Evolutionary conservation across 2,113 vertebrate genomes (phyloP), one percentile per base, ranked within the genome.

Genomic region (Psephotus haematonotus): DNA sequence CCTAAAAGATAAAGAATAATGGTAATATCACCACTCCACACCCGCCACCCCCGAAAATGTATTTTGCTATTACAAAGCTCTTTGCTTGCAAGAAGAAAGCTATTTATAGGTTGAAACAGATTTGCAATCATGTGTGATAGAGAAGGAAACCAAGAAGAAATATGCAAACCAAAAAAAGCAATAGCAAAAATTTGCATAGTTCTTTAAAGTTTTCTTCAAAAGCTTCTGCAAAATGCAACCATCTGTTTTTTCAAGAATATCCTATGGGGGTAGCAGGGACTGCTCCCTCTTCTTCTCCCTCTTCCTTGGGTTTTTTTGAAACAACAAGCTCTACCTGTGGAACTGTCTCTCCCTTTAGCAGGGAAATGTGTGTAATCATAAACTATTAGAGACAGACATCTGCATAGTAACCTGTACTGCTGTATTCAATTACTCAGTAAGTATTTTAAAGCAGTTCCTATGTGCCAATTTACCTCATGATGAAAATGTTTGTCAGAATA

Each of bases 101-200:
- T 95, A 91, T 97, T 97, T 89, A 88, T 97, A 93, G 78, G n/a
- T 70, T 85, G 72, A 97, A 96, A 95, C 83, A 97, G 97, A 96
- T 95, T 97, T 93, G 77, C 62, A 97, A 91, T 97, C 88, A 82
- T 92, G 37, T 90, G 72, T 95, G 90, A 86, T 94, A 41, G 67
- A 96, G 93, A 97, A 89, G 88, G 50, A 96, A 93, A 96, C 91
- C 65, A 81, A 93, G 86, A 88, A 93, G 78, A 96, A 96, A 97
- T 86, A 96, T 50, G 69, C 75, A 95, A 97, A 95, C 90, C 83
- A 79, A 97, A 95, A 97, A 94, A 97, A 97, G 92, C 92, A 93
- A 95, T 88, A 59, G 70, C 44, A 82, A 87, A 92, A 93, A 97
- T 97, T 97, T 97, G 95, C 96, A 97, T 97, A 97, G 93, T 86